These are phyloP conservation scores for Xiphophorus maculatus DNA, from an alignment of 2,113 vertebrate species.

Conservation along the genomic window DNA sequence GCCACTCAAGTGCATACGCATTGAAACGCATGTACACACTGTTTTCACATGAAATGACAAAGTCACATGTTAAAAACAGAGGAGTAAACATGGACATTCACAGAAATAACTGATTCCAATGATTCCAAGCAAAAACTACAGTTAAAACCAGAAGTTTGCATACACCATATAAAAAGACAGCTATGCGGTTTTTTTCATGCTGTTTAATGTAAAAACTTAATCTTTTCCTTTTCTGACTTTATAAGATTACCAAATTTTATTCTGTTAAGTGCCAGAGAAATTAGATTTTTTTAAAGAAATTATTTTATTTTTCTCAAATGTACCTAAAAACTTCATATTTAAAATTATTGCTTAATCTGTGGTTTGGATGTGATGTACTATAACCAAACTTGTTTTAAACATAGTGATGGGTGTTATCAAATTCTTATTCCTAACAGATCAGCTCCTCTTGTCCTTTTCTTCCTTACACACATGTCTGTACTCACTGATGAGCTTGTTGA, in stretches of 20 bases:
- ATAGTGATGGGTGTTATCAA: slow-evolving; percentile 49
- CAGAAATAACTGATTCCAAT: not conserved
- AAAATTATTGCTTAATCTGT: not conserved
- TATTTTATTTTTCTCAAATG: not conserved
- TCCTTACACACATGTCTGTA: slow-evolving; percentile 12
- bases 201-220: too few species aligned
- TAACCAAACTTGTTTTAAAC: slow-evolving; percentile 4
- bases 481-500: slow-evolving; percentile 50
- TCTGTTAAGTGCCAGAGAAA: too few species aligned
- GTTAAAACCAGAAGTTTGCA: too few species aligned
- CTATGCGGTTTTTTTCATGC: too few species aligned
- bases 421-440: slow-evolving; percentile 72
- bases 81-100: not conserved
- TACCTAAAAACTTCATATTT: not conserved
- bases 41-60: not conserved
- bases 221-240: too few species aligned
- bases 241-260: too few species aligned
- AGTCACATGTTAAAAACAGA: not conserved
- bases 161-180: too few species aligned
- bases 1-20: not conserved
- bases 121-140: not conserved
- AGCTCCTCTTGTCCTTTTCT: slow-evolving; percentile 12
- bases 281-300: too few species aligned
- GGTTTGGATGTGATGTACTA: not conserved
- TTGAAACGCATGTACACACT: slow-evolving; percentile 2